These are phyloP conservation scores for Amorpha juglandis DNA, from an alignment of 2,888 invertebrate species.

Conservation along the genomic window DNA sequence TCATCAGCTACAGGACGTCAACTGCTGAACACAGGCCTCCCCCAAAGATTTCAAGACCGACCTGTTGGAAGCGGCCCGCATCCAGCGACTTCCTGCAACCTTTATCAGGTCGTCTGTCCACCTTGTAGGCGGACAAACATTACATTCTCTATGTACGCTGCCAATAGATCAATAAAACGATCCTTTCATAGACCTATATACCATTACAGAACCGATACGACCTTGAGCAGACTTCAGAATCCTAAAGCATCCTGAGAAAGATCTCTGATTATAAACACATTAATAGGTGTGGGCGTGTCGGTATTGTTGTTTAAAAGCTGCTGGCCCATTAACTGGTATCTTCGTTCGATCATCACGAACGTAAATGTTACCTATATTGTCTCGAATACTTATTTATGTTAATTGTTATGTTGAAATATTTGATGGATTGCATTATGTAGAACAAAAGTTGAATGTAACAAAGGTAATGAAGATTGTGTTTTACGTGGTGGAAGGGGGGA, in stretches of 20 bases:
- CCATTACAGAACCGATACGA: conserved; percentile 13
- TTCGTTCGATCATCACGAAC: conserved; percentile 67
- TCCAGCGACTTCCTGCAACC: too few relatives aligned
- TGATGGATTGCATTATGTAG: conserved; percentile 25
- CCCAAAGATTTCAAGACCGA: too few relatives aligned
- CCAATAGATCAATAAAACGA: not conserved
- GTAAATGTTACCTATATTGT: conserved; percentile 35
- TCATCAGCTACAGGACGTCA: too few relatives aligned
- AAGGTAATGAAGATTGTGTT: not conserved
- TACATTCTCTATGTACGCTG: not conserved
- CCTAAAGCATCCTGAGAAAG: conserved; percentile 70
- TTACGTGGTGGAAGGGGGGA: not conserved
- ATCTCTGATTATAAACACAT: conserved; percentile 64
- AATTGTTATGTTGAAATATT: conserved; percentile 25
- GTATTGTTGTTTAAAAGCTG: conserved; percentile 78
- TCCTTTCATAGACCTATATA: not conserved
- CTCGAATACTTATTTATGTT: conserved; percentile 31
- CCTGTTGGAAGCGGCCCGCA: too few relatives aligned
- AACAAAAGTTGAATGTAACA: conserved; percentile 3
- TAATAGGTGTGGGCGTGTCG: conserved; percentile 69
- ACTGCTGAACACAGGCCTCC: too few relatives aligned
- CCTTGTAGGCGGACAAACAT: too few relatives aligned
- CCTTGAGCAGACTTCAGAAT: conserved; percentile 63
- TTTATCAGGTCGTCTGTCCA: too few relatives aligned
- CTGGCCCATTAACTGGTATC: conserved; percentile 64